Conservation (phyloP, 2,113 vertebrate species). For the Oophaga pumilio region DNA sequence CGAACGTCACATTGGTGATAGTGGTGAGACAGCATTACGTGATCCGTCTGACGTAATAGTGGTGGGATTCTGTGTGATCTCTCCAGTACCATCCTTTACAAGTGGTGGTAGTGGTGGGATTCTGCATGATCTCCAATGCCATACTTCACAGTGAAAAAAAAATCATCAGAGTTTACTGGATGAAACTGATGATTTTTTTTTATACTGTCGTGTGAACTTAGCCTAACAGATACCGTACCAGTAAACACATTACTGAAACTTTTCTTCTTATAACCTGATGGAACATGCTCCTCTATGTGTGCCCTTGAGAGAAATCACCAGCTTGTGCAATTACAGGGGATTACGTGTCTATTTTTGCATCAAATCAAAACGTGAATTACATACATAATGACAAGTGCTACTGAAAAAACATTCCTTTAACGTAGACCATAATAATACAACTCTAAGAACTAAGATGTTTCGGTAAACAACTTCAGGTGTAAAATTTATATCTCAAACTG, state of each 20-base stretch:
- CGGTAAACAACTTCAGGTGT: not conserved
- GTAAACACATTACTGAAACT: not conserved
- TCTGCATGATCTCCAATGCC: too few species aligned
- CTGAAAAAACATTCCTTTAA: not conserved
- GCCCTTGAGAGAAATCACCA: not conserved
- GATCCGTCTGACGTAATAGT: too few species aligned
- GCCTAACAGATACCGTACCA: not conserved
- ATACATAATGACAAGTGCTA: not conserved
- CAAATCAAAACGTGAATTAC: not conserved
- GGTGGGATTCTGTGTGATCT: too few species aligned
- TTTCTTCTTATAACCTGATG: not conserved
- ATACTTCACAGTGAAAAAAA: too few species aligned
- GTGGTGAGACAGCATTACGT: too few species aligned
- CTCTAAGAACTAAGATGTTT: not conserved
- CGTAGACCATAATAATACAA: not conserved
- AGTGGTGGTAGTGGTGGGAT: too few species aligned
- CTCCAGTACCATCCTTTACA: too few species aligned
- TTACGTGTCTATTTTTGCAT: not conserved
- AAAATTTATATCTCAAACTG: not conserved
- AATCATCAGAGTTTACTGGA: too few species aligned
- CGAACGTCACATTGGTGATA: too few species aligned
- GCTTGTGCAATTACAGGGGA: not conserved
- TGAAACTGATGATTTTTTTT: too few species aligned
- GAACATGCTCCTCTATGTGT: not conserved
- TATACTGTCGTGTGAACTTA: too few species aligned